Evolutionary conservation across 1,140 invertebrate genomes (phyloP).

Genomic region (Phymorhynchus buccinoides): DNA sequence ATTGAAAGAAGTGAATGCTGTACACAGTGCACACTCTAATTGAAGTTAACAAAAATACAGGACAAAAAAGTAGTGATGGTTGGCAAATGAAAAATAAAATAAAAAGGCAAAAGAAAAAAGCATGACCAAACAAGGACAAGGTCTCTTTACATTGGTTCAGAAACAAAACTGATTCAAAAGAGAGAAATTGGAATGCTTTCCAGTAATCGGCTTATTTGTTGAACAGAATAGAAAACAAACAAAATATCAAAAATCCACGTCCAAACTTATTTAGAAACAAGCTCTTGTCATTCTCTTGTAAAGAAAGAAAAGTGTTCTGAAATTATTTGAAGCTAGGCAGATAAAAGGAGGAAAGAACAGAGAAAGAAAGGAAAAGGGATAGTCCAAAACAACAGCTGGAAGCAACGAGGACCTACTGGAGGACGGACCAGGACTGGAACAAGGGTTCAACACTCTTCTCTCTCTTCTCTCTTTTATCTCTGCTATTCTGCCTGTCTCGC

Average conservation of each 20-base stretch:
- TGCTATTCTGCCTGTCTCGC: background rate
- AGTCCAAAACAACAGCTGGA: slow-evolving; percentile 13
- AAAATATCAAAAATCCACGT: too few relatives aligned
- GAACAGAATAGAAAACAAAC: too few relatives aligned
- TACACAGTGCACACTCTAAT: too few relatives aligned
- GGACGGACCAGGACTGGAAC: background rate
- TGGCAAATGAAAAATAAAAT: background rate
- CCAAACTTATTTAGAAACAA: background rate
- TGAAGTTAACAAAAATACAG: too few relatives aligned
- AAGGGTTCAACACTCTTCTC: background rate
- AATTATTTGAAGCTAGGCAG: slow-evolving; percentile 15
- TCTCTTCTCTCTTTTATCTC: slow-evolving; percentile 1
- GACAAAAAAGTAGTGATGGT: too few relatives aligned
- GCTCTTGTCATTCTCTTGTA: slow-evolving; percentile 21
- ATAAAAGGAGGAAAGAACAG: background rate
- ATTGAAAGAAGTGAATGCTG: too few relatives aligned
- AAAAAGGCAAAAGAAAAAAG: background rate
- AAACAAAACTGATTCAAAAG: background rate
- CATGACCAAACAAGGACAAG: background rate
- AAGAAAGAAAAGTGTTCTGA: background rate
- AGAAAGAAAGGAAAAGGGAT: slow-evolving; percentile 2
- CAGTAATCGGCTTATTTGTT: too few relatives aligned
- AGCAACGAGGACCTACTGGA: background rate
- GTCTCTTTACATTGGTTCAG: background rate
- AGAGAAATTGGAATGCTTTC: too few relatives aligned